A percentile compares a stretch with the other conserved stretches of the same genome.
Evolutionary conservation across 2,113 vertebrate genomes (phyloP).

Genomic region (Elephas maximus): DNA sequence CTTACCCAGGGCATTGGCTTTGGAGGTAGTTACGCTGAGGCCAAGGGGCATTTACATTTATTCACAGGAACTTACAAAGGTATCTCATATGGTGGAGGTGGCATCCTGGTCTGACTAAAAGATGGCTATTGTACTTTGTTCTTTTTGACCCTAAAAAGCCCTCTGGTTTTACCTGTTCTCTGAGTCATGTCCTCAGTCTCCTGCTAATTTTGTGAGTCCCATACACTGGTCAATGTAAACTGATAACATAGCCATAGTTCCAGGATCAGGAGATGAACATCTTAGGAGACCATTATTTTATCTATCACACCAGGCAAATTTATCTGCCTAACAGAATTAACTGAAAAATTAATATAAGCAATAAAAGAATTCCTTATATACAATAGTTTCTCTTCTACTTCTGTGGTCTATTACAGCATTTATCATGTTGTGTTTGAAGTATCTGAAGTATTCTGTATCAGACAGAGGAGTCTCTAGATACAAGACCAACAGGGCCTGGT

Average conservation of each 20-base stretch:
- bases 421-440: neutral
- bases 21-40: neutral
- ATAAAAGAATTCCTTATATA: neutral
- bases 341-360: neutral
- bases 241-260: neutral
- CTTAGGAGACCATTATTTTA: neutral
- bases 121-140: neutral
- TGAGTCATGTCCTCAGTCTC: neutral
- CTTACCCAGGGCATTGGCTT: neutral
- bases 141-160: neutral
- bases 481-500: neutral
- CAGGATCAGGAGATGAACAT: neutral
- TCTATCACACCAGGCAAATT: neutral
- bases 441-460: neutral
- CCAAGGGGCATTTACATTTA: neutral
- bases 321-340: neutral
- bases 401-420: neutral
- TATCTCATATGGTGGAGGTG: neutral
- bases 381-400: neutral
- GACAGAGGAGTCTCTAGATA: neutral
- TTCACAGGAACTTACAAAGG: neutral
- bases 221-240: neutral
- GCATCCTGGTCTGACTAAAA: neutral
- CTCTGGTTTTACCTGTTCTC: neutral
- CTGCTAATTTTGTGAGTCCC: conserved; percentile 9